phyloP scores from a whole-genome alignment of 2,113 vertebrate genomes.

The Mobula birostris region DNA sequence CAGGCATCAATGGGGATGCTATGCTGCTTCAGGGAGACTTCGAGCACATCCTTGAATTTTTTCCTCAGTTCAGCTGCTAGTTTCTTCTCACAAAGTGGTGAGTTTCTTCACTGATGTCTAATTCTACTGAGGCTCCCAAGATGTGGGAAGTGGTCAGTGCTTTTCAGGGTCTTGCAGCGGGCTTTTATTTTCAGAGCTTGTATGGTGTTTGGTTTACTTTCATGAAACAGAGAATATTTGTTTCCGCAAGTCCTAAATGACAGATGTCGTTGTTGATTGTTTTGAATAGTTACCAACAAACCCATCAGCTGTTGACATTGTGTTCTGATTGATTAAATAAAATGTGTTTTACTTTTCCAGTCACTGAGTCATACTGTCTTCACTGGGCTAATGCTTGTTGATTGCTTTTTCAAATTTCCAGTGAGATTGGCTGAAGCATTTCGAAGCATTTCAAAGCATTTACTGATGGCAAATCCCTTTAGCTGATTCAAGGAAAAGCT shows the following conservation, averaged over 20 bases:
- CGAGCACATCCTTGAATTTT: too few species aligned
- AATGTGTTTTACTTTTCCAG: neutral
- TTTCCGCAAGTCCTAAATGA: neutral
- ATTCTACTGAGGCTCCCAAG: too few species aligned
- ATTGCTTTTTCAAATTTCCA: neutral
- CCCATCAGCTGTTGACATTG: neutral
- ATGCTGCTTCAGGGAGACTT: too few species aligned
- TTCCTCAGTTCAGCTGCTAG: too few species aligned
- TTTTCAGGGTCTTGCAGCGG: too few species aligned
- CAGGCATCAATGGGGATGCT: too few species aligned
- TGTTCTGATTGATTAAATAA: conserved; percentile 6
- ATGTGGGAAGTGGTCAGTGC: too few species aligned
- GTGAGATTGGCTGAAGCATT: neutral
- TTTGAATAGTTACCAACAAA: neutral
- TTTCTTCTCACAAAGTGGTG: too few species aligned
- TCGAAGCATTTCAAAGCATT: neutral
- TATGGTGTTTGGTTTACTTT: too few species aligned
- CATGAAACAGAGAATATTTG: neutral
- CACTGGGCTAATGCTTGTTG: neutral
- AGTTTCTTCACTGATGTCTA: too few species aligned
- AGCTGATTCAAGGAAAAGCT: neutral
- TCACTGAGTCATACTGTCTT: neutral
- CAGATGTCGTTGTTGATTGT: conserved; percentile 1
- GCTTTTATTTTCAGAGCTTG: too few species aligned
- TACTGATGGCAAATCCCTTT: neutral